These are phyloP conservation scores for Himalopsyche tibetana DNA, from an alignment of 2,888 invertebrate species.

Conservation along the genomic window DNA sequence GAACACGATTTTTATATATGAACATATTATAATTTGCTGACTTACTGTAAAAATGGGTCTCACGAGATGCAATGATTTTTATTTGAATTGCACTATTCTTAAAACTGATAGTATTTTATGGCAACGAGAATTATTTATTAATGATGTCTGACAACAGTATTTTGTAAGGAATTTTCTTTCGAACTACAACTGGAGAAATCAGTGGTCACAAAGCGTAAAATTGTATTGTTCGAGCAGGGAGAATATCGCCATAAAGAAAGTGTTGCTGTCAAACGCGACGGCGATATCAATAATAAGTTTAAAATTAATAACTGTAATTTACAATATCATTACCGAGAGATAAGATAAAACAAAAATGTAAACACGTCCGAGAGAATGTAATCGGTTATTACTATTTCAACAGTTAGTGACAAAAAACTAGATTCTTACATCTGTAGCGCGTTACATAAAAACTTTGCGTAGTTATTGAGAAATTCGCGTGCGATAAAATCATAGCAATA, in stretches of 20 bases:
- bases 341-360: constrained; percentile 49
- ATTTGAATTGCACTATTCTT: background rate
- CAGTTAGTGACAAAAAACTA: constrained; percentile 2
- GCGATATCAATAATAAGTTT: background rate
- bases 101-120: background rate
- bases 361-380: constrained; percentile 29
- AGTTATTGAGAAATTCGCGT: constrained; percentile 57
- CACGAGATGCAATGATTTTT: background rate
- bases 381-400: background rate
- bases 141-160: background rate
- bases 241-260: constrained; percentile 37
- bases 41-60: background rate
- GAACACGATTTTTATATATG: too few species aligned
- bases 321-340: constrained; percentile 29
- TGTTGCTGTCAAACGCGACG: background rate
- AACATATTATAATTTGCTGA: background rate
- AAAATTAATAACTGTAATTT: constrained; percentile 45
- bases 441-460: constrained; percentile 55
- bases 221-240: background rate
- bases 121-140: background rate
- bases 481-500: constrained; percentile 53
- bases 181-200: constrained; percentile 30
- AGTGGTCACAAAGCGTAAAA: constrained; percentile 29
- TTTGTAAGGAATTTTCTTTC: constrained; percentile 5
- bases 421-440: constrained; percentile 35